Conservation (phyloP, 2,888 invertebrate species). For the Cerastis leucographa region DNA sequence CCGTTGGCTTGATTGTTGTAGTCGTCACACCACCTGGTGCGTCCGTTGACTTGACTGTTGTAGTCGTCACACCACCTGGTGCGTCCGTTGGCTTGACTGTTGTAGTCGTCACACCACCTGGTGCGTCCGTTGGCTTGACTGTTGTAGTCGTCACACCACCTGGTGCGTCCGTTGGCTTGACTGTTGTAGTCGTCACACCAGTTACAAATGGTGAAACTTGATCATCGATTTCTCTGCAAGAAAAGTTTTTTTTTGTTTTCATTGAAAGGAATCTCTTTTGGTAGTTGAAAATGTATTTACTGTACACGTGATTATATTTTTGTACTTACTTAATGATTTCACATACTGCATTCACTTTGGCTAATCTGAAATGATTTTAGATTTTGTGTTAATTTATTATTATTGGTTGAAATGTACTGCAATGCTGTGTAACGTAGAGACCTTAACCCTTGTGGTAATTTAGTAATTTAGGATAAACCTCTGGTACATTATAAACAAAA, state of each 20-base stretch:
- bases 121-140: rapidly evolving
- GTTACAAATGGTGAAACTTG: rapidly evolving
- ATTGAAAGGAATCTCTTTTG: neutral
- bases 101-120: neutral
- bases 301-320: neutral
- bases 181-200: too few species aligned
- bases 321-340: constrained; percentile 28
- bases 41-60: neutral
- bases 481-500: too few species aligned
- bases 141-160: neutral
- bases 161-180: rapidly evolving
- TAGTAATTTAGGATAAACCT: too few species aligned
- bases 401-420: neutral
- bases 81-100: rapidly evolving
- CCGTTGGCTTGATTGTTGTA: neutral
- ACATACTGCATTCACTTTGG: neutral
- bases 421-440: neutral
- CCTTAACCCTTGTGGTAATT: too few species aligned
- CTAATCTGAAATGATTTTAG: neutral
- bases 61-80: neutral
- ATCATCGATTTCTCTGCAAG: neutral
- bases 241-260: neutral
- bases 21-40: neutral
- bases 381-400: constrained; percentile 4
- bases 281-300: neutral